Percentiles rank a stretch among this genome's conserved stretches.
Conservation (phyloP, 1,140 invertebrate species). For the Drosophila eugracilis region DNA sequence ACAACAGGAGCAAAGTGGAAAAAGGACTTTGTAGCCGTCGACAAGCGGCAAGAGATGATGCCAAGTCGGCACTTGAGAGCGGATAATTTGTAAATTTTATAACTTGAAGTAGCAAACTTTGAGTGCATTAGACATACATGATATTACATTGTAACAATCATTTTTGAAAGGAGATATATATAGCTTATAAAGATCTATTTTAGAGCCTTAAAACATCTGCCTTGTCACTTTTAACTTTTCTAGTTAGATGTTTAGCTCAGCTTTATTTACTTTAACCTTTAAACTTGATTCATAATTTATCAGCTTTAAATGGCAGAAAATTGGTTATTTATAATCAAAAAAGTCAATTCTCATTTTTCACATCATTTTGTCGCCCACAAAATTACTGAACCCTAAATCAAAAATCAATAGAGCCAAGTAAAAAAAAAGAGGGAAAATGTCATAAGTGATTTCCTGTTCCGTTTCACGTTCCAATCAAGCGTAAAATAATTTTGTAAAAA, state of each 20-base stretch:
- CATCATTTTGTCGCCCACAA: constrained; percentile 58
- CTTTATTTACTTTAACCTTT: no score
- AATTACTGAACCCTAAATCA: constrained; percentile 67
- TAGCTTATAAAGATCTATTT: background rate
- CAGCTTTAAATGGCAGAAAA: background rate
- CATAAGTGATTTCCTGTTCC: constrained; percentile 80
- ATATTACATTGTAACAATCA: background rate
- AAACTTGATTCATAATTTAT: background rate
- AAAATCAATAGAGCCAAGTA: constrained; percentile 67
- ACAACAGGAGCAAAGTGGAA: constrained; percentile 26
- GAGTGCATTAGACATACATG: constrained; percentile 7
- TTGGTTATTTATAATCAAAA: constrained; percentile 27
- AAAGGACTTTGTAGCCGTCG: constrained; percentile 31
- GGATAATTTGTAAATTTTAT: constrained; percentile 38
- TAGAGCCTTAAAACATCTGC: background rate
- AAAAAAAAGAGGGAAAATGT: constrained; percentile 66
- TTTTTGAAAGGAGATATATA: background rate
- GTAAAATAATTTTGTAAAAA: constrained; percentile 78
- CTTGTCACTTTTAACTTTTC: no score
- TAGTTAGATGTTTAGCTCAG: no score
- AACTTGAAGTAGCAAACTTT: constrained; percentile 30
- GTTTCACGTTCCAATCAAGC: constrained; percentile 70
- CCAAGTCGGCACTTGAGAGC: constrained; percentile 14
- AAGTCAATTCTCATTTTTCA: constrained; percentile 23
- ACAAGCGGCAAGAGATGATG: constrained; percentile 12